Percentiles rank a stretch among this genome's conserved stretches.
Evolutionary conservation across 2,888 invertebrate genomes (phyloP).

Genomic region (Eupithecia centaureata): DNA sequence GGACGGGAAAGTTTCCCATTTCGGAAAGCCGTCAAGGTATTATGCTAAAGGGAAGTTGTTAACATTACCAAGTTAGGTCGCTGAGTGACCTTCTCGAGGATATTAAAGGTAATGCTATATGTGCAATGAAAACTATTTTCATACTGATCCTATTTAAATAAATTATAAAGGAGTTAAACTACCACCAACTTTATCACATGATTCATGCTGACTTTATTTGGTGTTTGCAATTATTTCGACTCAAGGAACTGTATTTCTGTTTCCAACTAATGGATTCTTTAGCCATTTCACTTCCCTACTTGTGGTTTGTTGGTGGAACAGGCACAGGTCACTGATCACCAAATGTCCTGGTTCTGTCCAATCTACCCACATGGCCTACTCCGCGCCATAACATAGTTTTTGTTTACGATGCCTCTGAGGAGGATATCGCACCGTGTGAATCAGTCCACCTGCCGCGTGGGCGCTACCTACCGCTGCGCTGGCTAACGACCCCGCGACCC

Average conservation of each 20-base stretch:
- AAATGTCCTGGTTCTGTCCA: constrained; percentile 32
- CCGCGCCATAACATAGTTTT: constrained; percentile 45
- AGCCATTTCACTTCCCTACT: not conserved
- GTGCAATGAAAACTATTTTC: constrained; percentile 42
- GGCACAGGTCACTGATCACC: constrained; percentile 45
- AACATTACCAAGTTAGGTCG: constrained; percentile 56
- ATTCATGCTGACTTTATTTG: constrained; percentile 24
- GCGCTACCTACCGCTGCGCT: constrained; percentile 51
- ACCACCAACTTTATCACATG: constrained; percentile 16
- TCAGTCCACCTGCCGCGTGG: constrained; percentile 52
- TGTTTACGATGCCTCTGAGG: constrained; percentile 51
- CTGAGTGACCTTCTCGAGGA: constrained; percentile 53
- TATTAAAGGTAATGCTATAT: constrained; percentile 47
- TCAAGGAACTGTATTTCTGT: constrained; percentile 7
- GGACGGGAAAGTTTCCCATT: constrained; percentile 57
- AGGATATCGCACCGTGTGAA: constrained; percentile 57
- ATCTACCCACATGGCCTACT: constrained; percentile 50
- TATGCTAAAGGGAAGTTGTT: constrained; percentile 54
- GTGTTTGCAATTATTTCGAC: constrained; percentile 16
- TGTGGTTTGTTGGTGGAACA: constrained; percentile 17
- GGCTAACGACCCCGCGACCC: constrained; percentile 22
- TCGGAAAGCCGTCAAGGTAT: constrained; percentile 52
- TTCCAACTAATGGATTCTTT: constrained; percentile 15
- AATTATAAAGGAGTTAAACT: constrained; percentile 12
- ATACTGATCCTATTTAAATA: constrained; percentile 45